Conservation (phyloP, 2,888 invertebrate species). For the Graphium colonna region DNA sequence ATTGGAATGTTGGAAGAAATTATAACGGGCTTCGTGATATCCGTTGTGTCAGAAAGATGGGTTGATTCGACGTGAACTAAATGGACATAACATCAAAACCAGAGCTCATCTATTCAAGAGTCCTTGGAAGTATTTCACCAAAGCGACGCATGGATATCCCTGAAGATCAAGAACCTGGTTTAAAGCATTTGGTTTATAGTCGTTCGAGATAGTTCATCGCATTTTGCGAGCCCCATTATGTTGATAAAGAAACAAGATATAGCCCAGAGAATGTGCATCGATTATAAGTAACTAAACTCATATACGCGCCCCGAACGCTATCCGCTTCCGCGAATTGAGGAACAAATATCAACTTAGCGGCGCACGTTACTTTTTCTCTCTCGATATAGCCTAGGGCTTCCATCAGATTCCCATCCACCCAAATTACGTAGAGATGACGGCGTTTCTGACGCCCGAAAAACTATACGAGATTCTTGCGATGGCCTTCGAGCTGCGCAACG, state of each 20-base stretch:
- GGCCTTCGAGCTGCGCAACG: constrained; percentile 32
- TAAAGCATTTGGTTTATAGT: too few relatives aligned
- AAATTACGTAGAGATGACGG: constrained; percentile 24
- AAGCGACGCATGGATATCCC: constrained; percentile 29
- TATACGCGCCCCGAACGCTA: constrained; percentile 32
- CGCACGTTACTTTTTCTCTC: constrained; percentile 18
- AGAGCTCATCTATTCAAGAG: constrained; percentile 30
- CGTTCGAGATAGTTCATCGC: constrained; percentile 33
- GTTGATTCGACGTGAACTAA: constrained; percentile 27
- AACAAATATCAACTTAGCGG: constrained; percentile 27
- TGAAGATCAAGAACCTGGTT: too few relatives aligned
- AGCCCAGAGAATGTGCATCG: constrained; percentile 29
- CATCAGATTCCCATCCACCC: constrained; percentile 28
- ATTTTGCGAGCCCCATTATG: constrained; percentile 36
- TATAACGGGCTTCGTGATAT: constrained; percentile 26
- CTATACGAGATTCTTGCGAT: constrained; percentile 30
- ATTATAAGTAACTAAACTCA: constrained; percentile 33
- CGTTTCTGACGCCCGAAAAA: constrained; percentile 33
- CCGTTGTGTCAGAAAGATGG: constrained; percentile 27
- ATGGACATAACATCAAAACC: constrained; percentile 23
- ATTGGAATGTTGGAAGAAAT: constrained; percentile 27
- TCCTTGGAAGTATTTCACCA: constrained; percentile 24
- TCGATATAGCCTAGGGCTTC: constrained; percentile 29
- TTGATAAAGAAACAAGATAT: constrained; percentile 20
- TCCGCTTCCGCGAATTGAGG: constrained; percentile 26